These are phyloP conservation scores for Mycteria americana DNA, from an alignment of 2,797 vertebrate species.

Conservation along the genomic window DNA sequence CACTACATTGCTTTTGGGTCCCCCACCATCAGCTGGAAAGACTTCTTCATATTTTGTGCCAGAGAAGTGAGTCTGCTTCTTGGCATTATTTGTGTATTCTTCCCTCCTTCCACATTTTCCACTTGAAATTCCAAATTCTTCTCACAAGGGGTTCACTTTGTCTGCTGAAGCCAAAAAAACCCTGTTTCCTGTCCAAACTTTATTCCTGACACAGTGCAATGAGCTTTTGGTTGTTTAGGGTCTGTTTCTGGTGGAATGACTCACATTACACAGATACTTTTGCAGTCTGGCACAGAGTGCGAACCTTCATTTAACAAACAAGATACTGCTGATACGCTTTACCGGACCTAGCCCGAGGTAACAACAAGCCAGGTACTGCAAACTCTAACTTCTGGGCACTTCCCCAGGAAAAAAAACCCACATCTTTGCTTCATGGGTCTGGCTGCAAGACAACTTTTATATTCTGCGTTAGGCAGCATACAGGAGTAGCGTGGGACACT, in stretches of 20 bases:
- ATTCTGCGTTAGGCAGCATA: accelerated
- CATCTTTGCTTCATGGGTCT: neutral
- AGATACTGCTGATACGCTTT: accelerated
- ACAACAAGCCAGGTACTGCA: neutral
- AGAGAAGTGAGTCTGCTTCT: slow-evolving; percentile 10
- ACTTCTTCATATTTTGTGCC: neutral
- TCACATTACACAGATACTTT: neutral
- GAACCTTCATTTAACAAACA: neutral
- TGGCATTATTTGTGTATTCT: neutral
- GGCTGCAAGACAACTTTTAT: neutral
- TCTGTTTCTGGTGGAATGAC: neutral
- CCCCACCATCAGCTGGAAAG: neutral
- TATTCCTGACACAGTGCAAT: neutral
- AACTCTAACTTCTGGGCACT: neutral
- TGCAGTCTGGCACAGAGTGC: neutral
- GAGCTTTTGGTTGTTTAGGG: neutral
- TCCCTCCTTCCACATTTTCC: neutral
- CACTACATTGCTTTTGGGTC: neutral
- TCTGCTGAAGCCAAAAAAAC: neutral
- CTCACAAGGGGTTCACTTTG: slow-evolving; percentile 12
- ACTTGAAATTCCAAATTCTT: slow-evolving; percentile 37
- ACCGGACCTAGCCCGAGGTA: accelerated
- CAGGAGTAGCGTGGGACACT: neutral
- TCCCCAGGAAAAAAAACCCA: neutral
- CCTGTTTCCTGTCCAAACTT: neutral